These are phyloP conservation scores for Hippocampus comes DNA, from an alignment of 2,113 vertebrate genomes.

Conservation along the genomic window DNA sequence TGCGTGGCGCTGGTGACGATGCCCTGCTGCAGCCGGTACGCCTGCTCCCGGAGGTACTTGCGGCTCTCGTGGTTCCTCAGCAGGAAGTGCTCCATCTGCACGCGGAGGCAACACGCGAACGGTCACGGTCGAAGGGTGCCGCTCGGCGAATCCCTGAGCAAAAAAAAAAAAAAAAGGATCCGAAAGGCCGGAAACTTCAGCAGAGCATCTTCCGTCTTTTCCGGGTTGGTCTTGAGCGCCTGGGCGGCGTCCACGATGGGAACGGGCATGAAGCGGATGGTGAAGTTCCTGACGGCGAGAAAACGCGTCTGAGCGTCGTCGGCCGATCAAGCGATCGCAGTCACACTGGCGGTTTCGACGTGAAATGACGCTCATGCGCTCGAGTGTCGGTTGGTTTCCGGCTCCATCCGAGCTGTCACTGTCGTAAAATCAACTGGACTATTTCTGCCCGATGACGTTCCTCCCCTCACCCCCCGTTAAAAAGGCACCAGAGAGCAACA, in stretches of 20 bases:
- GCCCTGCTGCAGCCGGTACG: conserved; percentile 94
- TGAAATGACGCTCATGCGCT: too few species aligned
- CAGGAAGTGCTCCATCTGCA: conserved; percentile 93
- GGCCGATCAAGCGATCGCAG: too few species aligned
- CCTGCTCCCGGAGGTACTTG: conserved; percentile 92
- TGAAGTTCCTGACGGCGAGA: conserved; percentile 81
- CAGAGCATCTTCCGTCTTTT: conserved; percentile 94
- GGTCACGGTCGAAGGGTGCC: neutral
- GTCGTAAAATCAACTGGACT: too few species aligned
- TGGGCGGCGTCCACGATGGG: conserved; percentile 95
- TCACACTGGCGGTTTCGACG: neutral
- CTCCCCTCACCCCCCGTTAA: too few species aligned
- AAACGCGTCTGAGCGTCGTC: neutral
- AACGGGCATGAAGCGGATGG: conserved; percentile 93
- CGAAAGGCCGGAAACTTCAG: conserved; percentile 72
- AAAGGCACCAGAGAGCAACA: too few species aligned
- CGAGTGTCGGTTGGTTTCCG: too few species aligned
- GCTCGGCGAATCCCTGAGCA: too few species aligned
- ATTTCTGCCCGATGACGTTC: too few species aligned
- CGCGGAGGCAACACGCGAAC: too few species aligned
- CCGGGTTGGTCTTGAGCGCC: conserved; percentile 89
- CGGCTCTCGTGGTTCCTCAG: conserved; percentile 95
- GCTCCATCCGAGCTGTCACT: too few species aligned
- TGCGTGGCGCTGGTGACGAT: conserved; percentile 95
- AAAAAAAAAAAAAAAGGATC: too few species aligned